Percentiles rank a stretch among this genome's conserved stretches.
These are phyloP conservation scores for Glareola pratincola DNA, from an alignment of 2,113 vertebrate species.

Conservation along the genomic window DNA sequence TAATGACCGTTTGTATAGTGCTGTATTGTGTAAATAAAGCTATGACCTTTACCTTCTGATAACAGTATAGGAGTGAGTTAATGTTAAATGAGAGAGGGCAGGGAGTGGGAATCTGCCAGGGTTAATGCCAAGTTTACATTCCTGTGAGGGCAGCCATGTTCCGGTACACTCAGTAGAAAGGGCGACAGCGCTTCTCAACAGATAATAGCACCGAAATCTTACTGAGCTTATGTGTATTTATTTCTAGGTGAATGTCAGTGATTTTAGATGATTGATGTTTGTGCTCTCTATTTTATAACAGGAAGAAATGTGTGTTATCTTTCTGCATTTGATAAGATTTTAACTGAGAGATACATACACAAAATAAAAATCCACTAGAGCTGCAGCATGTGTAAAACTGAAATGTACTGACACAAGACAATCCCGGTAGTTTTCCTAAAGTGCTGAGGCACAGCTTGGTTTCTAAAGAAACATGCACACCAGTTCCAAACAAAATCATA, in stretches of 20 bases:
- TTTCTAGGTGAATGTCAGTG: slow-evolving; percentile 27
- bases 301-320: slow-evolving; percentile 42
- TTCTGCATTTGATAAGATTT: slow-evolving; percentile 10
- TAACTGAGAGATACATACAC: not conserved
- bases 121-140: slow-evolving; percentile 71
- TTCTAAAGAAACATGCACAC: not conserved
- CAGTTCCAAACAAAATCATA: not conserved
- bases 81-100: slow-evolving; percentile 38
- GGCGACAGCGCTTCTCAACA: not conserved
- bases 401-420: not conserved
- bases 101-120: slow-evolving; percentile 21
- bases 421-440: not conserved
- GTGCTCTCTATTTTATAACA: slow-evolving; percentile 36
- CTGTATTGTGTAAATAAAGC: slow-evolving; percentile 58
- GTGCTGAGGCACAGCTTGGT: not conserved
- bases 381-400: not conserved
- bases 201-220: slow-evolving; percentile 41
- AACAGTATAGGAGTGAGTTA: slow-evolving; percentile 32
- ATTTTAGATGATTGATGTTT: slow-evolving; percentile 45
- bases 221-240: slow-evolving; percentile 15
- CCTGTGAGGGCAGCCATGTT: slow-evolving; percentile 59
- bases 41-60: slow-evolving; percentile 56
- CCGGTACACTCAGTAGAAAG: slow-evolving; percentile 3
- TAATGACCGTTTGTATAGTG: not conserved
- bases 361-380: not conserved